These are phyloP conservation scores for Megaceryle alcyon DNA, from an alignment of 2,797 vertebrate genomes.

Conservation along the genomic window DNA sequence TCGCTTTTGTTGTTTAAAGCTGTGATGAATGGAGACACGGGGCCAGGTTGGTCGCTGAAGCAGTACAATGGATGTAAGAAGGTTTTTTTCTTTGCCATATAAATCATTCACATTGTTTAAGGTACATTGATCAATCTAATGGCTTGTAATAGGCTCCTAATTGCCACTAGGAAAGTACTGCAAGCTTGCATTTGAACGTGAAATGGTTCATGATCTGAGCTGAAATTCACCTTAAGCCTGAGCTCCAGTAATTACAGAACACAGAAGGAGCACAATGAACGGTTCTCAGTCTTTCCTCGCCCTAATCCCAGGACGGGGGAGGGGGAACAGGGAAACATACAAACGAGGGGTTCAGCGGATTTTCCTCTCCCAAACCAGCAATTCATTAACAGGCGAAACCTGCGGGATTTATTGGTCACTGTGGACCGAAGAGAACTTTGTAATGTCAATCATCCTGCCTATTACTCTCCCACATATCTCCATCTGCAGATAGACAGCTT, in stretches of 20 bases:
- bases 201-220: slow-evolving; percentile 81
- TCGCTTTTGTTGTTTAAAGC: slow-evolving; percentile 84
- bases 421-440: slow-evolving; percentile 47
- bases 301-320: neutral
- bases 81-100: slow-evolving; percentile 86
- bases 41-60: slow-evolving; percentile 70
- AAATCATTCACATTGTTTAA: slow-evolving; percentile 99
- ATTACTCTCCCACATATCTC: slow-evolving; percentile 11
- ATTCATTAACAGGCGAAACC: slow-evolving; percentile 35
- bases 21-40: slow-evolving; percentile 84
- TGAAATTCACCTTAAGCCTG: slow-evolving; percentile 68
- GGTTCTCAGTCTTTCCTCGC: neutral
- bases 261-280: slow-evolving; percentile 3
- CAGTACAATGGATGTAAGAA: slow-evolving; percentile 84
- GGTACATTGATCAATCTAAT: slow-evolving; percentile 99
- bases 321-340: neutral
- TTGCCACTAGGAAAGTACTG: slow-evolving; percentile 89
- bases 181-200: slow-evolving; percentile 83
- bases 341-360: neutral
- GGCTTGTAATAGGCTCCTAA: slow-evolving; percentile 98
- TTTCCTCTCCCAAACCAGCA: slow-evolving; percentile 24
- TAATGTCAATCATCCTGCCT: slow-evolving; percentile 24
- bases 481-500: slow-evolving; percentile 10
- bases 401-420: slow-evolving; percentile 45
- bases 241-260: slow-evolving; percentile 56